Percentiles rank a stretch among this genome's conserved stretches.
These are phyloP conservation scores for Pseudomyrmex dendroicus DNA, from an alignment of 1,140 invertebrate genomes.

Conservation along the genomic window DNA sequence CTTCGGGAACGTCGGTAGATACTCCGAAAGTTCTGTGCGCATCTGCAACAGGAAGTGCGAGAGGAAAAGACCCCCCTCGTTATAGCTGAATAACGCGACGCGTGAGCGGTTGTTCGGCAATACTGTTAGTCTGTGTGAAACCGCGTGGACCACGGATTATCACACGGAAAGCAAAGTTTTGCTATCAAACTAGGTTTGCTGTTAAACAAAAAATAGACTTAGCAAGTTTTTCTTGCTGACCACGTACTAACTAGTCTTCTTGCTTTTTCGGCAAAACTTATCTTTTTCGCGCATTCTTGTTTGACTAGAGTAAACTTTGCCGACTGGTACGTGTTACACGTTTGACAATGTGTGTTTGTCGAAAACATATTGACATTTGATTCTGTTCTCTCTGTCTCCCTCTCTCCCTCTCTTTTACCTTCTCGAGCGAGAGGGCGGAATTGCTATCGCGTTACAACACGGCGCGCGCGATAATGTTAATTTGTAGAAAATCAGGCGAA, in stretches of 20 bases:
- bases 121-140: neutral
- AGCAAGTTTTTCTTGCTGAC: too few species aligned
- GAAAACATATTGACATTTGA: neutral
- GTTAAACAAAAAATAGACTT: too few species aligned
- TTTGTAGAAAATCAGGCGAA: constrained; percentile 34
- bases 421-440: neutral
- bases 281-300: too few species aligned
- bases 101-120: neutral
- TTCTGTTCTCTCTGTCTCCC: too few species aligned
- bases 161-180: too few species aligned
- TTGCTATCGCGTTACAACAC: constrained; percentile 3
- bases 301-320: neutral
- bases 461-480: neutral
- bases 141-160: too few species aligned
- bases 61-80: neutral
- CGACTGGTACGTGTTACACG: constrained; percentile 1
- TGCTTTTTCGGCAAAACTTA: too few species aligned
- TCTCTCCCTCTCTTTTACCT: too few species aligned
- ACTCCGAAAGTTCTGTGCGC: neutral
- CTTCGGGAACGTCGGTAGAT: constrained; percentile 10
- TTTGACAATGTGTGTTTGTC: constrained; percentile 27
- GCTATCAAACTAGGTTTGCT: too few species aligned
- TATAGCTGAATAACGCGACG: neutral
- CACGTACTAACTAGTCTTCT: too few species aligned
- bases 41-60: neutral